phyloP scores from a whole-genome alignment of 2,888 invertebrate species.

The Galeopsomyia nigrocyanea region DNA sequence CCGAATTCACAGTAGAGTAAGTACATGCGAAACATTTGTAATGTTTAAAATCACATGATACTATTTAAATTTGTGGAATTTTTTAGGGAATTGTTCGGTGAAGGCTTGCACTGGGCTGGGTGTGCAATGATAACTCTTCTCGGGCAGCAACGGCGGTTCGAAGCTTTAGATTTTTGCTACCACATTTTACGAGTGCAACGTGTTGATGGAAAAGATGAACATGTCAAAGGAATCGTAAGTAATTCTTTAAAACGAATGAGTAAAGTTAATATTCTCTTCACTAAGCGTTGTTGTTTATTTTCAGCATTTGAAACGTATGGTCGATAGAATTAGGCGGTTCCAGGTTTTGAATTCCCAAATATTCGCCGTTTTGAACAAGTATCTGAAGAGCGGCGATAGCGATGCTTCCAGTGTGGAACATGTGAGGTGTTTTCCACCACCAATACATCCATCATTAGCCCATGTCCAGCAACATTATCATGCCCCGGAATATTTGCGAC shows the following conservation, averaged over 20 bases:
- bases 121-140: slow-evolving; percentile 95
- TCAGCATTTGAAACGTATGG: slow-evolving; percentile 95
- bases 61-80: slow-evolving; percentile 44
- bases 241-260: background rate
- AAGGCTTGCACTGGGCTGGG: slow-evolving; percentile 99
- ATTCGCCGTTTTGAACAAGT: slow-evolving; percentile 94
- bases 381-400: slow-evolving; percentile 87
- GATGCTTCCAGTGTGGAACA: slow-evolving; percentile 93
- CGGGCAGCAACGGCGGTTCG: slow-evolving; percentile 95
- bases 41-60: background rate
- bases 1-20: slow-evolving; percentile 96
- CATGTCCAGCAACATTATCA: slow-evolving; percentile 75
- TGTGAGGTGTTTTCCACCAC: slow-evolving; percentile 96
- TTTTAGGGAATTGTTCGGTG: slow-evolving; percentile 93
- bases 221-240: slow-evolving; percentile 95
- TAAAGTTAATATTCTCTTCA: too few species aligned
- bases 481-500: slow-evolving; percentile 70
- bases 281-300: slow-evolving; percentile 36
- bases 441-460: slow-evolving; percentile 82
- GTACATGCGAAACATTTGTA: slow-evolving; percentile 64
- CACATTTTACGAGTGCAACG: slow-evolving; percentile 96
- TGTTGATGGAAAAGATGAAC: slow-evolving; percentile 95
- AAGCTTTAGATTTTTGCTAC: slow-evolving; percentile 98
- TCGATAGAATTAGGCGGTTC: slow-evolving; percentile 96
- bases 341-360: slow-evolving; percentile 99